Evolutionary conservation across 2,113 vertebrate species (phyloP).

Genomic region (Vanacampus margaritifer): DNA sequence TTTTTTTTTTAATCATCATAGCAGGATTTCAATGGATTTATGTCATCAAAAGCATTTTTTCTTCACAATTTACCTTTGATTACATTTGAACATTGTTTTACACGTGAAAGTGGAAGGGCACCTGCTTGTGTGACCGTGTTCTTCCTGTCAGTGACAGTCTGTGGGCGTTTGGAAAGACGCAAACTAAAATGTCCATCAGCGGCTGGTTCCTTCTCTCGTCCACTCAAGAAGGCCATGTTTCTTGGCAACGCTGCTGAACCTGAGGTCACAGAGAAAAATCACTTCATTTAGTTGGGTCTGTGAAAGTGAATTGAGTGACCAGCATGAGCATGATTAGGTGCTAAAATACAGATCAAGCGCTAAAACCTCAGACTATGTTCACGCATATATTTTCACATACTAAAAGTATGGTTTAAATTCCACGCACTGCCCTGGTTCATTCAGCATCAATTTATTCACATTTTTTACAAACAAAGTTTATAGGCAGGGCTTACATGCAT

Average conservation of each 20-base stretch:
- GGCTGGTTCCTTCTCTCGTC: constrained; percentile 14
- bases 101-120: constrained; percentile 4
- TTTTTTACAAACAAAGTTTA: too few relatives aligned
- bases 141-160: constrained; percentile 15
- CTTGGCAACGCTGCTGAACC: constrained; percentile 48
- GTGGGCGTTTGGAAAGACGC: constrained; percentile 28
- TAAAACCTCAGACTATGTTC: not conserved
- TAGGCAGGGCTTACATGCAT: too few relatives aligned
- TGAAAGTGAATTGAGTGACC: not conserved
- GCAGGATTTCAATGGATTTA: not conserved
- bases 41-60: not conserved
- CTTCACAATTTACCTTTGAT: not conserved
- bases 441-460: not conserved
- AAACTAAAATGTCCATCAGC: constrained; percentile 7
- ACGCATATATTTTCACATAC: not conserved
- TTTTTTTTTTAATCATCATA: not conserved
- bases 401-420: not conserved
- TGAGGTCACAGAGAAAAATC: constrained; percentile 14
- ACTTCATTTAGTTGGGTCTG: not conserved
- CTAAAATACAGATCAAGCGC: not conserved
- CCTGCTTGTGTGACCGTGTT: constrained; percentile 16
- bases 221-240: constrained; percentile 45
- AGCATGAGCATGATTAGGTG: not conserved
- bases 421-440: not conserved
- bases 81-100: not conserved